A percentile compares a stretch with the other conserved stretches of the same genome.
phyloP scores from a whole-genome alignment of 2,797 vertebrate species.

The Bradypus variegatus region DNA sequence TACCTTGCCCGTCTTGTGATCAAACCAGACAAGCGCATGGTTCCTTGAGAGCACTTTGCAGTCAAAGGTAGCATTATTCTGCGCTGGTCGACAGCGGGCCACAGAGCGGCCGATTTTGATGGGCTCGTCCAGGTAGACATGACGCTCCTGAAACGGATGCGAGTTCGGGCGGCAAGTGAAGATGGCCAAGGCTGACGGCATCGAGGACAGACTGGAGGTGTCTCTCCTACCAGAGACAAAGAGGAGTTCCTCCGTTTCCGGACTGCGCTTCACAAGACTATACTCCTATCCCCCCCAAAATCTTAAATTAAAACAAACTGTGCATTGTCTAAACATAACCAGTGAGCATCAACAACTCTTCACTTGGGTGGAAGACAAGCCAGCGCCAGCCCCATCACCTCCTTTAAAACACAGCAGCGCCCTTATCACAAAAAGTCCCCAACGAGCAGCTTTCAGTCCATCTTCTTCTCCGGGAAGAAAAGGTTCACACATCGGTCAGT shows the following conservation, averaged over 20 bases:
- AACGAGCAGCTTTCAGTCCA: constrained; percentile 70
- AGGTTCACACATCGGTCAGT: constrained; percentile 69
- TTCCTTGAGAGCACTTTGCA: constrained; percentile 84
- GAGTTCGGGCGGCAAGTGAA: constrained; percentile 99
- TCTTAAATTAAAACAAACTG: constrained; percentile 72
- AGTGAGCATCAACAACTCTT: constrained; percentile 68
- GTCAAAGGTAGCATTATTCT: constrained; percentile 97
- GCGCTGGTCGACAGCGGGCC: constrained; percentile 95
- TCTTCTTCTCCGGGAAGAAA: constrained; percentile 62
- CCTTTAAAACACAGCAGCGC: constrained; percentile 63
- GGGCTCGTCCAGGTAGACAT: constrained; percentile 99
- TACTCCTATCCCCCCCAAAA: constrained; percentile 60
- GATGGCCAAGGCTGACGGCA: constrained; percentile 98
- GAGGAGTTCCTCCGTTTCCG: constrained; percentile 86
- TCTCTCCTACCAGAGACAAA: constrained; percentile 88
- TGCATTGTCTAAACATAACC: constrained; percentile 63
- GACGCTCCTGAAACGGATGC: constrained; percentile 98
- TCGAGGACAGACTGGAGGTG: constrained; percentile 90
- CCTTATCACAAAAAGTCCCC: constrained; percentile 55
- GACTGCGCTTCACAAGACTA: constrained; percentile 75
- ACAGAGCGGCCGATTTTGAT: constrained; percentile 99
- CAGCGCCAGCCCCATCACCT: constrained; percentile 72
- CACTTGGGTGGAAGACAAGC: constrained; percentile 63
- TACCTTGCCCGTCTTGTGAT: constrained; percentile 99
- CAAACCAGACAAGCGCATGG: constrained; percentile 84